Base-by-base conservation (phyloP, 2,113 vertebrate species). In the Cheirogaleus medius region DNA sequence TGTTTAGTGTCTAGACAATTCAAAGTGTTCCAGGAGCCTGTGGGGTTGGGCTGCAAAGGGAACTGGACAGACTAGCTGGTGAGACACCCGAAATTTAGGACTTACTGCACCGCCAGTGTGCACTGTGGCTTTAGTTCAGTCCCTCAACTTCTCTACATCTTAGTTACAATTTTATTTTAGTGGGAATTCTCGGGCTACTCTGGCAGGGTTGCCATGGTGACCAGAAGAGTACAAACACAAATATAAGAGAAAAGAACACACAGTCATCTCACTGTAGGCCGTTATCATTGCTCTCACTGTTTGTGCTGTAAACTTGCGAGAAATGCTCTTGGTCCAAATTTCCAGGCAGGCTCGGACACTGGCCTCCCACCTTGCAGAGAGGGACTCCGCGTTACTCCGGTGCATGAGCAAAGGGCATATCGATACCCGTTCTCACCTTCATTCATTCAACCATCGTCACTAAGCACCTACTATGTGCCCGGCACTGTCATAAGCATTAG, bases 141-240 rank as follows among this genome's bases (percentile, higher is more conserved):
- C 94, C 80, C 60, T 96, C 39, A 25, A 39, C 74, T 49, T 60
- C 47, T 54, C 89, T 15, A 0, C 0, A 1, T 49, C 89, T 83
- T 39, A 15, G 47, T 52, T 85, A 74, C 3, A 3, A 32, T 42
- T 89, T 49, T 20, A 56, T 71, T 68, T 42, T 69, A 15, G n/a
- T 54, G 54, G 58, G 42, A 25, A n/a, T 60, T 80, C 60, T 90
- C 44, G 0, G 8, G 82, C 71, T 54, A 5, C 37, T 23, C 63
- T 32, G 58, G n/a, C 77, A 44, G 12, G 20, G 90, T 96, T 97
- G 69, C 92, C 74, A 89, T 94, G 68, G 97, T 39, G 80, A 95
- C 68, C 52, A 27, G 29, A 71, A 87, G 34, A 64, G 17, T 5
- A 0, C 42, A 74, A 86, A 77, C 5, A 86, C 18, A 52, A 37